Base-by-base conservation (phyloP, 2,113 vertebrate genomes). In the Leuciscus idus region DNA sequence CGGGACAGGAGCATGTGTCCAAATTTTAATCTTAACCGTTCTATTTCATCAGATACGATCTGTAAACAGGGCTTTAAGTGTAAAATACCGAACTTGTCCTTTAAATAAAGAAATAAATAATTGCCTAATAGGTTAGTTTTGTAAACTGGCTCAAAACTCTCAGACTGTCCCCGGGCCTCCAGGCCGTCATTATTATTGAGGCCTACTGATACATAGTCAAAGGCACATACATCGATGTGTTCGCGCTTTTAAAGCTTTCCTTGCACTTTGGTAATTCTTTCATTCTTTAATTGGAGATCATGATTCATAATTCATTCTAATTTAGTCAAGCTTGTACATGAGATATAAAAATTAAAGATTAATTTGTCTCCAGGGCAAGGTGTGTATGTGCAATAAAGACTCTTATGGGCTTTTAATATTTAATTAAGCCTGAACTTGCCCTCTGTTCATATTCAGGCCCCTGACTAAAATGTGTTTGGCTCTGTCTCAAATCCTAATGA, bases 311-410 rank as follows among this genome's bases (percentile, higher is more conserved):
- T 17, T 75, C 6, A 75, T 50, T 11, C n/a, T 50, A 46, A 75
- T 50, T 50, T 15, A 75, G 43, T 75, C 73, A 75, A 50, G 73
- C 73, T 75, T 50, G 73, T 50, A 50, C 73, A n/a, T 75, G 43
- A 75, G 73, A 50, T 28, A 6, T 15, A 48, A 17, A 26, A 48
- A 26, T 0, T 2, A 0, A 50, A 28, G 13, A 50, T 28, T 46
- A 75, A 75, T 50, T 46, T 75, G 46, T 50, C 23, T 75, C n/a
- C 43, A 75, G 46, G 46, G 73, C 13, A 52, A 52, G 74, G 74
- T 52, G 73, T 48, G 73, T 8, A 75, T 75, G 73, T 48, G 7
- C 43, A 48, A 30, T 76, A 76, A 52, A 30, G 12, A 46, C 46
- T 50, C 6, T 30, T 6, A 52, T 26, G 46, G 52, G 46, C 46